Evolutionary conservation across 2,113 vertebrate species (phyloP).

Genomic region (Phalacrocorax carbo): DNA sequence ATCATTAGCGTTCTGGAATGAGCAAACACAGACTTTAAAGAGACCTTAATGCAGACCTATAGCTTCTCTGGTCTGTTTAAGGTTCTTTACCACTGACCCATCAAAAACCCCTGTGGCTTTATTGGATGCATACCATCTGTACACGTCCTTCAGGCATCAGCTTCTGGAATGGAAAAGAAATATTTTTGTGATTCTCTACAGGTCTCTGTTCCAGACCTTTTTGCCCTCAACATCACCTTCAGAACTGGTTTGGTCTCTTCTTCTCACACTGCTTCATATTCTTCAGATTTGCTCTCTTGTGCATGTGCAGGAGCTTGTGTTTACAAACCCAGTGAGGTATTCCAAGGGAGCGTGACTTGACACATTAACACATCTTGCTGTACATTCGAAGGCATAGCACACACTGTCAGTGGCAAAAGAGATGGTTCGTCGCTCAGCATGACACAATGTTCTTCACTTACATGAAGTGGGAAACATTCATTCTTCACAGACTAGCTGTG

Average conservation of each 20-base stretch:
- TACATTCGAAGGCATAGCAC: background rate
- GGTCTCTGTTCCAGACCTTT: background rate
- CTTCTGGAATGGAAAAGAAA: background rate
- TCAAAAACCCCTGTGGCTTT: background rate
- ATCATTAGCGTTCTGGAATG: background rate
- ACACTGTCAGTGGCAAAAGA: background rate
- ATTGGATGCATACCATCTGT: background rate
- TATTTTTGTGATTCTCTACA: background rate
- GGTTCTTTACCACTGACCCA: background rate
- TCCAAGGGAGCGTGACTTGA: slow-evolving; percentile 28
- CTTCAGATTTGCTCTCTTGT: background rate
- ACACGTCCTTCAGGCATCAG: background rate
- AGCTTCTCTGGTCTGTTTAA: background rate
- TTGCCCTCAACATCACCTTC: background rate
- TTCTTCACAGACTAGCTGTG: background rate
- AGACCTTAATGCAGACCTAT: background rate
- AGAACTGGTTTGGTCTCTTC: background rate
- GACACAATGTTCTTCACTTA: background rate
- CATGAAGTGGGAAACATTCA: background rate
- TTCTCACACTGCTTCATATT: background rate
- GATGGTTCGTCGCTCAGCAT: background rate
- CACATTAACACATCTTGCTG: background rate
- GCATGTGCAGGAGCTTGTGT: background rate
- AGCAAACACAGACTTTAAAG: background rate
- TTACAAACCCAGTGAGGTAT: slow-evolving; percentile 34